A percentile compares a stretch with the other conserved stretches of the same genome.
Evolutionary conservation across 2,797 vertebrate genomes (phyloP).

Genomic region (Artibeus jamaicensis): DNA sequence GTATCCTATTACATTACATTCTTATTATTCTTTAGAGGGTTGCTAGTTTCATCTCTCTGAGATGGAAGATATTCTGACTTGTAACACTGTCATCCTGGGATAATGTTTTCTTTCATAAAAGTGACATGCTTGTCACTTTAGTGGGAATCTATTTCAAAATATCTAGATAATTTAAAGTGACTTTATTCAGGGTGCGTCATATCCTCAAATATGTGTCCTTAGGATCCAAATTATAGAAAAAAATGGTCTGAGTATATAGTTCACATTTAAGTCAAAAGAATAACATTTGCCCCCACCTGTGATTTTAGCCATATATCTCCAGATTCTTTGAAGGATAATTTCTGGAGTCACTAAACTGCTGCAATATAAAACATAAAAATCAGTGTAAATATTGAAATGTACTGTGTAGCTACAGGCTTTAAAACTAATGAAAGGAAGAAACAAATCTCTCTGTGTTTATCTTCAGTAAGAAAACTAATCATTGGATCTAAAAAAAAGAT

Average conservation of each 20-base stretch:
- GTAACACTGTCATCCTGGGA: background rate
- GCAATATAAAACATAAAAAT: constrained; percentile 3
- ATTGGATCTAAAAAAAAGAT: background rate
- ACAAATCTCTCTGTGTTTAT: background rate
- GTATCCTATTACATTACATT: constrained; percentile 15
- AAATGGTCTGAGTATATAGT: background rate
- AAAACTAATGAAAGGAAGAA: constrained; percentile 29
- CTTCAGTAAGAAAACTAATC: background rate
- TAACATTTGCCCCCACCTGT: background rate
- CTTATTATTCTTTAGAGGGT: background rate
- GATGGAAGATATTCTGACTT: background rate
- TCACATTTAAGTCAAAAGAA: constrained; percentile 23
- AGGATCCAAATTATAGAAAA: background rate
- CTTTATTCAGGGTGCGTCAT: background rate
- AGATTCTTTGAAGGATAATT: constrained; percentile 32
- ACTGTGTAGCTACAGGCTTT: constrained; percentile 44
- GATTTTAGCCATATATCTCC: background rate
- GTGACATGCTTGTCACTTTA: background rate
- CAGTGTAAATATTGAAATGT: background rate
- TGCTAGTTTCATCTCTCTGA: background rate
- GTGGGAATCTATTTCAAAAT: constrained; percentile 24
- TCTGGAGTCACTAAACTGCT: background rate
- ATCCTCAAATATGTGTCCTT: background rate
- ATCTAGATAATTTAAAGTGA: constrained; percentile 23
- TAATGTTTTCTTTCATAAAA: constrained; percentile 21